Conservation (phyloP, 2,888 invertebrate genomes). For the Chouioia cunea region DNA sequence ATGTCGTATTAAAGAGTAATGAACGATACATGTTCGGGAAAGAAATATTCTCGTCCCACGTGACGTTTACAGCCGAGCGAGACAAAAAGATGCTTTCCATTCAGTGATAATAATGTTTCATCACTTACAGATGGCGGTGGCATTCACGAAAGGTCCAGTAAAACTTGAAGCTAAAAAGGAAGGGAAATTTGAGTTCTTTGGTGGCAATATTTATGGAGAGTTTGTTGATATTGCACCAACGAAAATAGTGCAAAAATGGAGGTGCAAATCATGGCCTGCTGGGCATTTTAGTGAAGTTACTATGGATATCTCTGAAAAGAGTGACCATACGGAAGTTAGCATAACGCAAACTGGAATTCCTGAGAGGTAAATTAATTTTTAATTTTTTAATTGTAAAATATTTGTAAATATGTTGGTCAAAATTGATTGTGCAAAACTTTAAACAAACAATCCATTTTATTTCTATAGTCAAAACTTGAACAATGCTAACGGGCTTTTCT, state of each 20-base stretch:
- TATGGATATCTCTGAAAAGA: slow-evolving; percentile 87
- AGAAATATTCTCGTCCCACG: too few species aligned
- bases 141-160: slow-evolving; percentile 87
- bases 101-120: slow-evolving; percentile 12
- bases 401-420: too few species aligned
- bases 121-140: slow-evolving; percentile 80
- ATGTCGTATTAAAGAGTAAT: too few species aligned
- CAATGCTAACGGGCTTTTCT: too few species aligned
- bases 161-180: slow-evolving; percentile 85
- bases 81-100: too few species aligned
- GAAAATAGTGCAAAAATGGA: slow-evolving; percentile 91
- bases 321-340: slow-evolving; percentile 87
- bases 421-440: too few species aligned
- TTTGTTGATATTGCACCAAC: slow-evolving; percentile 88
- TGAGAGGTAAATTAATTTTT: slow-evolving; percentile 68
- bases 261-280: slow-evolving; percentile 94
- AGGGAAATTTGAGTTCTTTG: slow-evolving; percentile 86
- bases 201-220: slow-evolving; percentile 91
- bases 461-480: too few species aligned
- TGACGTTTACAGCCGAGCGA: too few species aligned
- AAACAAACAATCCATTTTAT: too few species aligned
- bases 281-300: slow-evolving; percentile 92
- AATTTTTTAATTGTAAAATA: slow-evolving; percentile 6
- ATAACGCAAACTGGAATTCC: slow-evolving; percentile 91
- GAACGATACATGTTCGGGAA: too few species aligned